Percentiles rank a stretch among this genome's conserved stretches.
Evolutionary conservation across 2,797 vertebrate species (phyloP).

Genomic region (Somateria mollissima): DNA sequence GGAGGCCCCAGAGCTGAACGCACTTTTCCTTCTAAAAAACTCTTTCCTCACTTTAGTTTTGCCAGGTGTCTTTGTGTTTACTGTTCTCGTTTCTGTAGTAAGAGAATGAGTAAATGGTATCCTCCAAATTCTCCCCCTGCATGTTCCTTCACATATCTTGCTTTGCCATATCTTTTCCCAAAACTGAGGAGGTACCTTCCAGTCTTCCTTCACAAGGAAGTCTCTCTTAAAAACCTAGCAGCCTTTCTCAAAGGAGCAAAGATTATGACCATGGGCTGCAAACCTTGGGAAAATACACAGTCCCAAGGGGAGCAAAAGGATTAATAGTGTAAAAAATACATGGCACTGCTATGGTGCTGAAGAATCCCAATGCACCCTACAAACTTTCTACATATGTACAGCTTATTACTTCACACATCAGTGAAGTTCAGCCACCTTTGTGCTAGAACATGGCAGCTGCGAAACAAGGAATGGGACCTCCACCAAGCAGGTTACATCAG

Average conservation of each 20-base stretch:
- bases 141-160: not conserved
- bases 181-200: not conserved
- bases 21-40: not conserved
- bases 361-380: conserved; percentile 32
- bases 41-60: not conserved
- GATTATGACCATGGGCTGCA: not conserved
- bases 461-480: not conserved
- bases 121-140: not conserved
- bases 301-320: conserved; percentile 45
- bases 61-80: not conserved
- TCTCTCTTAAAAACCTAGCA: not conserved
- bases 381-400: conserved; percentile 66
- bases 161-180: not conserved
- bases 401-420: not conserved
- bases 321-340: not conserved
- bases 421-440: not conserved
- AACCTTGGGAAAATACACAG: not conserved
- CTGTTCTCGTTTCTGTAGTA: not conserved
- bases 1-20: too few species aligned
- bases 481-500: not conserved
- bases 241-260: not conserved
- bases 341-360: not conserved
- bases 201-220: conserved; percentile 4
- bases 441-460: not conserved
- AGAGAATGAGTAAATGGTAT: not conserved